Conservation (phyloP, 2,113 vertebrate species). For the Nycticorax nycticorax region DNA sequence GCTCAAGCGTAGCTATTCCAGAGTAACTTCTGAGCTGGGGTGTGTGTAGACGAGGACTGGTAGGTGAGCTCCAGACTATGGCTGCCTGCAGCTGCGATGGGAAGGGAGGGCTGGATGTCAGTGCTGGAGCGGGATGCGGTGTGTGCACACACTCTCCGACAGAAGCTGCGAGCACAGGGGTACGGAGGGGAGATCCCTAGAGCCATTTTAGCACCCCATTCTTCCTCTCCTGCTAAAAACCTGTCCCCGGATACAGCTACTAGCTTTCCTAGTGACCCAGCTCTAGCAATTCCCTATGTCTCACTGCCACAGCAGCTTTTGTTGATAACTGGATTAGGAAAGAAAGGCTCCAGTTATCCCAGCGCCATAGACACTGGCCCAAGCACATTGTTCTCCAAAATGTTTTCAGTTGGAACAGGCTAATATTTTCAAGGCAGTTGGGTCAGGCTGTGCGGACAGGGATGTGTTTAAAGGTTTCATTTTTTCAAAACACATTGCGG, state of each 20-base stretch:
- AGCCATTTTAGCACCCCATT: background rate
- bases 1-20: background rate
- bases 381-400: background rate
- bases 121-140: rapidly evolving
- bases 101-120: background rate
- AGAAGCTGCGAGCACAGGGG: background rate
- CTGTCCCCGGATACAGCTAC: background rate
- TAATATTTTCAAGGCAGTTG: background rate
- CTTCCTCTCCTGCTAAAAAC: background rate
- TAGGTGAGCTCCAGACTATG: background rate
- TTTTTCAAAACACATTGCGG: background rate
- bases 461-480: background rate
- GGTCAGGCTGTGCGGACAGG: background rate
- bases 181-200: background rate
- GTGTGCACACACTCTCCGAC: background rate
- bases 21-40: background rate
- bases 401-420: background rate
- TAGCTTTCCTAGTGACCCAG: background rate
- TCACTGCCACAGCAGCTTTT: background rate
- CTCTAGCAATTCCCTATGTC: background rate
- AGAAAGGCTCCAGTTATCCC: background rate
- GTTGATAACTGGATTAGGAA: background rate
- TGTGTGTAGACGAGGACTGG: background rate
- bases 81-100: background rate
- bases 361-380: background rate